Percentiles rank a stretch among this genome's conserved stretches.
These are phyloP conservation scores for Rousettus madagascariensis DNA, from an alignment of 2,797 vertebrate species.

Conservation along the genomic window DNA sequence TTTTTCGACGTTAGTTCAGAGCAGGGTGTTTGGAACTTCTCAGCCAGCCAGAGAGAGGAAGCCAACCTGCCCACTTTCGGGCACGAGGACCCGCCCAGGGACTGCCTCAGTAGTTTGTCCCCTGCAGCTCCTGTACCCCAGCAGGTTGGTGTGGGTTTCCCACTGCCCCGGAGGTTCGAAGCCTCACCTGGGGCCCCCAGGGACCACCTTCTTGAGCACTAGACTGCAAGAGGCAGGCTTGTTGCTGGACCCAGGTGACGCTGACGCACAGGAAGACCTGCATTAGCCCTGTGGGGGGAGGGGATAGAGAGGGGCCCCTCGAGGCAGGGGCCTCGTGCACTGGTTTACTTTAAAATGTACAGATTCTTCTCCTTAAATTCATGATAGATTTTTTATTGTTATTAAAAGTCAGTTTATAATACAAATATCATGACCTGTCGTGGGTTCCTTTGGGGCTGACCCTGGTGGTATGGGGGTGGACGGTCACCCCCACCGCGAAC, in stretches of 20 bases:
- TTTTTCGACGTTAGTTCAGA: not conserved
- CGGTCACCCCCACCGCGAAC: fast-evolving
- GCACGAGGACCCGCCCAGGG: too few species aligned
- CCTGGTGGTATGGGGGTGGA: not conserved
- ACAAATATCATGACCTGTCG: slow-evolving; percentile 46
- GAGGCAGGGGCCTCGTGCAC: slow-evolving; percentile 72
- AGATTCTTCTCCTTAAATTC: slow-evolving; percentile 72
- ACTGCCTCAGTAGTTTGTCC: not conserved
- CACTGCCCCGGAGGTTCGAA: not conserved
- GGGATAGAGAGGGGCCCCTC: not conserved
- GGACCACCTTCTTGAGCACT: not conserved
- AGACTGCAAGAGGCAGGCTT: not conserved
- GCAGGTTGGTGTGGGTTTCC: not conserved
- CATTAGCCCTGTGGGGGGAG: not conserved
- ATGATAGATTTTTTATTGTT: slow-evolving; percentile 79
- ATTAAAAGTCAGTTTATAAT: slow-evolving; percentile 84
- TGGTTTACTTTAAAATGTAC: slow-evolving; percentile 79
- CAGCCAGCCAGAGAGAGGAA: not conserved
- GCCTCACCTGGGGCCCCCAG: fast-evolving
- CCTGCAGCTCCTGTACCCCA: not conserved
- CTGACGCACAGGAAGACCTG: not conserved
- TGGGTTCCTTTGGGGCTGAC: not conserved
- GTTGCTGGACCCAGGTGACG: not conserved
- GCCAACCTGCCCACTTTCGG: not conserved
- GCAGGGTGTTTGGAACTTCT: slow-evolving; percentile 48